phyloP scores from a whole-genome alignment of 2,888 invertebrate species.

The Eretmocerus hayati region DNA sequence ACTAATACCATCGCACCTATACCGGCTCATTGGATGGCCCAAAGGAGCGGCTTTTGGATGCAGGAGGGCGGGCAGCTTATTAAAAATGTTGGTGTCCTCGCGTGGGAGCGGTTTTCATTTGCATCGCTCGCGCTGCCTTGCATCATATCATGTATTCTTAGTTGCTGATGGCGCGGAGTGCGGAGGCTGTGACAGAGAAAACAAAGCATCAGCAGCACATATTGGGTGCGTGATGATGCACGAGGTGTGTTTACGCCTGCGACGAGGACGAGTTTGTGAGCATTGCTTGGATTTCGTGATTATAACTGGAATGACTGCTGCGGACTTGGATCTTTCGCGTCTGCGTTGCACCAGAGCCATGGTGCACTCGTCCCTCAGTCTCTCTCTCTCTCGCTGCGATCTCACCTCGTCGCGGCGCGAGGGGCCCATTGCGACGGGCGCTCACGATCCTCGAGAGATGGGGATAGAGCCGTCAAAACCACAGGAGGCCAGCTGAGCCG shows the following conservation, averaged over 20 bases:
- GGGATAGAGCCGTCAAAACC: conserved; percentile 48
- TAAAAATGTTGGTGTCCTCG: neutral
- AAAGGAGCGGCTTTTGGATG: too few species aligned
- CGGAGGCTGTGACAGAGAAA: conserved; percentile 24
- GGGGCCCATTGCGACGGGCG: conserved; percentile 39
- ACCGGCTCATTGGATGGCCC: too few species aligned
- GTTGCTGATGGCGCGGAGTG: neutral
- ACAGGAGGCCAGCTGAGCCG: conserved; percentile 37
- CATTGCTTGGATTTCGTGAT: too few species aligned
- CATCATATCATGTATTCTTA: neutral
- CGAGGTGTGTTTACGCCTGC: conserved; percentile 47
- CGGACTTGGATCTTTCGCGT: too few species aligned
- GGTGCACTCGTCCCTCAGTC: conserved; percentile 19
- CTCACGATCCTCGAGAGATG: conserved; percentile 32
- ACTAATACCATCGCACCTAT: too few species aligned
- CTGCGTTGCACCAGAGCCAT: too few species aligned
- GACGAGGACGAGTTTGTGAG: conserved; percentile 45
- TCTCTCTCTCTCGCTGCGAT: conserved; percentile 2
- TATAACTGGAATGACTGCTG: too few species aligned
- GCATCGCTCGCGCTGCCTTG: neutral
- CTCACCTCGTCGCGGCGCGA: conserved; percentile 24
- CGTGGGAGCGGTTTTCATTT: conserved; percentile 4
- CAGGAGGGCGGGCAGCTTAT: neutral
- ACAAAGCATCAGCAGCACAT: conserved; percentile 33
- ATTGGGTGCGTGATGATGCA: conserved; percentile 43